Evolutionary conservation across 2,888 invertebrate genomes (phyloP).

Genomic region (Drosophila suboccidentalis): DNA sequence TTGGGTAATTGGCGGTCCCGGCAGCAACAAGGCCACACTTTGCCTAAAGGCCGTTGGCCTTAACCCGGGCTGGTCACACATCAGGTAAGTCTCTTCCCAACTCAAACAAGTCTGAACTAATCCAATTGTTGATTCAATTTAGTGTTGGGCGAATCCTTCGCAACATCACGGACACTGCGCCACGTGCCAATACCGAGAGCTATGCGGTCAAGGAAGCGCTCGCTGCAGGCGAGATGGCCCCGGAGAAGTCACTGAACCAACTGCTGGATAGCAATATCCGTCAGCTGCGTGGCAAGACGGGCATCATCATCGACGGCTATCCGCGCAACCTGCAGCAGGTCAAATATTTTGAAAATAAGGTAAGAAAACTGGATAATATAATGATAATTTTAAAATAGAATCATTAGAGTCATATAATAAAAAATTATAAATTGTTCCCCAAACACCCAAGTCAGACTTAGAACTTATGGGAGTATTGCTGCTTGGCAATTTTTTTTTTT

Average conservation of each 20-base stretch:
- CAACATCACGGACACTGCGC: conserved; percentile 90
- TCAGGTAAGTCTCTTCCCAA: conserved; percentile 86
- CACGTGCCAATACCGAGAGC: conserved; percentile 88
- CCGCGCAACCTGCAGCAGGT: conserved; percentile 96
- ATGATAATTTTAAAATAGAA: too few relatives aligned
- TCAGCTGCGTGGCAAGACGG: conserved; percentile 88
- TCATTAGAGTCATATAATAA: too few relatives aligned
- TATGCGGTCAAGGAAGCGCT: conserved; percentile 90
- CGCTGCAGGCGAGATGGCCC: conserved; percentile 92
- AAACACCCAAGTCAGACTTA: too few relatives aligned
- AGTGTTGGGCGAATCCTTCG: conserved; percentile 93
- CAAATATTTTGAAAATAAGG: conserved; percentile 95
- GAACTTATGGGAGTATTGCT: too few relatives aligned
- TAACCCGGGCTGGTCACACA: conserved; percentile 91
- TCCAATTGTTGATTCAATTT: background rate
- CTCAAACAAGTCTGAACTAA: too few relatives aligned
- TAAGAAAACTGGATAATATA: conserved; percentile 83
- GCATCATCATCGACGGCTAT: conserved; percentile 97
- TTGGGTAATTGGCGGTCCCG: conserved; percentile 94
- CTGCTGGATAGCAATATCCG: conserved; percentile 90
- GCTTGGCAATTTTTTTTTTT: too few relatives aligned
- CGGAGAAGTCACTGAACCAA: conserved; percentile 91
- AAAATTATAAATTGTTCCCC: too few relatives aligned
- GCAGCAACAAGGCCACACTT: conserved; percentile 94
- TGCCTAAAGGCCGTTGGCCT: conserved; percentile 91